Conservation (phyloP, 2,888 invertebrate genomes). For the Morpho deidamia region DNA sequence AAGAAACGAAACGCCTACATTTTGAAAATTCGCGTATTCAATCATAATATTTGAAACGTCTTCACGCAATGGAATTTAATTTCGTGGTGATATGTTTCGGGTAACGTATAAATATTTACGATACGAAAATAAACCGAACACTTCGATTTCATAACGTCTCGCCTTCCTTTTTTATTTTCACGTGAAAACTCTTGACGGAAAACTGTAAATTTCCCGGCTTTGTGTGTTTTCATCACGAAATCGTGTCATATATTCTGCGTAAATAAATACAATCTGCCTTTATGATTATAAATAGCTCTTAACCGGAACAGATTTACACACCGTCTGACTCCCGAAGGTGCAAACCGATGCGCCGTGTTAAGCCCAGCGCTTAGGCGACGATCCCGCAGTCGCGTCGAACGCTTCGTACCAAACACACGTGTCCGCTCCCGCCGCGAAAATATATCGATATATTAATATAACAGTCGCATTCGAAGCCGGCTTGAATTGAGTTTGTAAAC, state of each 20-base stretch:
- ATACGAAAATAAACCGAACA: slow-evolving; percentile 7
- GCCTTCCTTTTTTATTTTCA: slow-evolving; percentile 5
- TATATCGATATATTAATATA: slow-evolving; percentile 32
- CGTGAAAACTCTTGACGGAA: slow-evolving; percentile 13
- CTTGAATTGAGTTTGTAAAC: slow-evolving; percentile 41
- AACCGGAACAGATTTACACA: slow-evolving; percentile 73
- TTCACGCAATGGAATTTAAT: background rate
- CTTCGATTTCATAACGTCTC: slow-evolving; percentile 18
- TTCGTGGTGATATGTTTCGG: slow-evolving; percentile 1
- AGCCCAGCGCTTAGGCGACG: slow-evolving; percentile 39
- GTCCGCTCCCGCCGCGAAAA: slow-evolving; percentile 40
- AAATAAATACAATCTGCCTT: slow-evolving; percentile 65
- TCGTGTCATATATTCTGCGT: slow-evolving; percentile 66
- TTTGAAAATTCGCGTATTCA: no score
- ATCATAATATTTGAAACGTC: background rate
- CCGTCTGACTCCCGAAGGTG: slow-evolving; percentile 68
- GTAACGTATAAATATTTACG: slow-evolving; percentile 9
- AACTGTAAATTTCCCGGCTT: slow-evolving; percentile 26
- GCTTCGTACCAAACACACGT: slow-evolving; percentile 53
- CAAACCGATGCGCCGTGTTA: slow-evolving; percentile 46
- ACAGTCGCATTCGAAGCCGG: slow-evolving; percentile 34
- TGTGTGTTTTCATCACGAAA: slow-evolving; percentile 52
- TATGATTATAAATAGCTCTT: slow-evolving; percentile 71
- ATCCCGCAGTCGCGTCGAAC: slow-evolving; percentile 54
- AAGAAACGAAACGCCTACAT: no score